These are phyloP conservation scores for Hippopotamyrus pictus DNA, from an alignment of 2,797 vertebrate genomes.

Conservation along the genomic window DNA sequence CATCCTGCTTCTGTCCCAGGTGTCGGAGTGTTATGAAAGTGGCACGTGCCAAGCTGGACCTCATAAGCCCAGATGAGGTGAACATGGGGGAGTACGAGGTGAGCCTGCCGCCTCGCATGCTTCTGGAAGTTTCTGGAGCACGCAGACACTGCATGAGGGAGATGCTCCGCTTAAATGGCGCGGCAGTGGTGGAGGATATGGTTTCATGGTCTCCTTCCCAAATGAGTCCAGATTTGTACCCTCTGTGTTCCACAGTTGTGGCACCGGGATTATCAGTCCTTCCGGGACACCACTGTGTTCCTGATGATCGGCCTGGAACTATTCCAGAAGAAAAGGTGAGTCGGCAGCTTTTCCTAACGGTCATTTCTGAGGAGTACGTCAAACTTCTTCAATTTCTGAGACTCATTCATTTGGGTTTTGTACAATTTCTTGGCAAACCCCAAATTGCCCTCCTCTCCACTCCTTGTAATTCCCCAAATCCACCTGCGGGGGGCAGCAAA, in stretches of 20 bases:
- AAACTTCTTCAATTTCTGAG: not conserved
- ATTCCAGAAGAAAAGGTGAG: slow-evolving; percentile 87
- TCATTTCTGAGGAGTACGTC: not conserved
- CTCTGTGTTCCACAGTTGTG: slow-evolving; percentile 70
- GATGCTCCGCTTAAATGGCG: not conserved
- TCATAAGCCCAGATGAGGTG: slow-evolving; percentile 93
- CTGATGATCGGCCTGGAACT: slow-evolving; percentile 87
- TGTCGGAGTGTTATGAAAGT: slow-evolving; percentile 97
- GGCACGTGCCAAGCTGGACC: slow-evolving; percentile 90
- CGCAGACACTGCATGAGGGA: not conserved
- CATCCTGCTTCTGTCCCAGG: slow-evolving; percentile 50
- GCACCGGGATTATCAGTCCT: slow-evolving; percentile 91
- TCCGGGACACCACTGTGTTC: slow-evolving; percentile 86
- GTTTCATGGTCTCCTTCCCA: not conserved
- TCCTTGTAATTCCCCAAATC: not conserved
- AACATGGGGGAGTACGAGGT: slow-evolving; percentile 97
- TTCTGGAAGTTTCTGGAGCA: not conserved
- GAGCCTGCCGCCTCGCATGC: slow-evolving; percentile 34
- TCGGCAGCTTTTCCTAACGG: too few relatives aligned
- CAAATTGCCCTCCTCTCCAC: not conserved
- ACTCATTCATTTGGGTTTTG: not conserved
- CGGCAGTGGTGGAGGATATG: not conserved
- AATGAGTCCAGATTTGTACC: not conserved
- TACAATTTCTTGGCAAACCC: not conserved
- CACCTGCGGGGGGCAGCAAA: slow-evolving; percentile 54